A percentile compares a stretch with the other conserved stretches of the same genome.
phyloP scores from a whole-genome alignment of 2,113 vertebrate genomes.

The Gopherus evgoodei region DNA sequence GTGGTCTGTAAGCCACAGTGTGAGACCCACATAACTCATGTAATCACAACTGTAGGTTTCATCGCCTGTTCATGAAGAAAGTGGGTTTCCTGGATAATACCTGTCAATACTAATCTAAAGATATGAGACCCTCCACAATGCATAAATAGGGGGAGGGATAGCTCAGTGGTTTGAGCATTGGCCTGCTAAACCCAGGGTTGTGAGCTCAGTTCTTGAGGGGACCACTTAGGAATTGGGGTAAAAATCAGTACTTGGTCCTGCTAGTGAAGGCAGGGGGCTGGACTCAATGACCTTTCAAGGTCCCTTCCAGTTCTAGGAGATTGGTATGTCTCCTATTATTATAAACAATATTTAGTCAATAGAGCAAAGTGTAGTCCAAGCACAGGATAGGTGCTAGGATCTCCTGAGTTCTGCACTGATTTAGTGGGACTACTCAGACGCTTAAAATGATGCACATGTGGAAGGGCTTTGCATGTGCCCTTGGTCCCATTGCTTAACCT shows the following conservation, averaged over 20 bases:
- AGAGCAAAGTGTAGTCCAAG: neutral
- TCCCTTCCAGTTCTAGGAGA: no score
- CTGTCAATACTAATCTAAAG: neutral
- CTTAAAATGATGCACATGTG: neutral
- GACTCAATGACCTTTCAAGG: no score
- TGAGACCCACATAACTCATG: neutral
- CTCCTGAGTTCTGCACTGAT: neutral
- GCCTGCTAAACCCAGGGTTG: no score
- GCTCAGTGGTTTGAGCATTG: no score
- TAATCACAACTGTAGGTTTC: neutral
- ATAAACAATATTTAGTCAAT: rapidly evolving
- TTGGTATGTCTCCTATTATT: no score
- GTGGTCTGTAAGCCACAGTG: neutral
- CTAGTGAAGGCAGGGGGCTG: no score
- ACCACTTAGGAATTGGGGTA: no score
- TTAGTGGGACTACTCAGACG: neutral
- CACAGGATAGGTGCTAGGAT: neutral
- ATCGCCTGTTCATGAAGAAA: neutral
- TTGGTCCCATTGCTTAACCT: no score
- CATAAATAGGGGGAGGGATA: neutral
- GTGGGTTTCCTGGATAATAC: neutral
- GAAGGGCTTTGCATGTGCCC: neutral
- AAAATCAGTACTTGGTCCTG: no score
- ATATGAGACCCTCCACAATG: neutral
- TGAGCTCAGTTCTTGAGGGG: no score